These are phyloP conservation scores for Neotragus moschatus DNA, from an alignment of 2,113 vertebrate genomes.

Conservation along the genomic window DNA sequence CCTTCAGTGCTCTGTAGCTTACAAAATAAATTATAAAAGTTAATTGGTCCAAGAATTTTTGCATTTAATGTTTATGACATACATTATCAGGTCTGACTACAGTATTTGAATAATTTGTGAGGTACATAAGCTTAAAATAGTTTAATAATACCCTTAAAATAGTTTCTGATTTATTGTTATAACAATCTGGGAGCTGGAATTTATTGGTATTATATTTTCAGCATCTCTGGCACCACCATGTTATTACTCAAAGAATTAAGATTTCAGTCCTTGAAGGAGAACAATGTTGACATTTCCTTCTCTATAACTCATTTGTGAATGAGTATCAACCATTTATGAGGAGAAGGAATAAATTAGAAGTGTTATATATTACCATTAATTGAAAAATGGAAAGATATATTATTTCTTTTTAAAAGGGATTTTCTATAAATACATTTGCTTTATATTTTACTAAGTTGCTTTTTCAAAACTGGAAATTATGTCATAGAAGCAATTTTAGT, in stretches of 20 bases:
- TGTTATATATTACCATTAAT: accelerated
- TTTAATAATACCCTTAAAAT: background rate
- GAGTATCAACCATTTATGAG: background rate
- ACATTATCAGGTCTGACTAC: background rate
- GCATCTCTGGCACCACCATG: accelerated
- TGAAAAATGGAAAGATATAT: background rate
- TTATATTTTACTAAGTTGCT: background rate
- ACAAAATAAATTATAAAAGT: slow-evolving; percentile 54
- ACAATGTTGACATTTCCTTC: background rate
- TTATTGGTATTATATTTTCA: background rate
- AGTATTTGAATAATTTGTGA: slow-evolving; percentile 28
- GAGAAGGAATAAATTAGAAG: background rate
- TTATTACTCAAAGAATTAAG: background rate
- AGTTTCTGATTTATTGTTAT: slow-evolving; percentile 42
- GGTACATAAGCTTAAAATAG: background rate
- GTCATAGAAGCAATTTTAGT: background rate
- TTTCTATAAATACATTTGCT: background rate
- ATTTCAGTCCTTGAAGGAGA: background rate
- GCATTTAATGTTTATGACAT: background rate
- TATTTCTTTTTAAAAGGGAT: background rate
- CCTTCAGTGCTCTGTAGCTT: slow-evolving; percentile 44
- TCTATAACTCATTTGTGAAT: background rate
- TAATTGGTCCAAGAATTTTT: slow-evolving; percentile 24
- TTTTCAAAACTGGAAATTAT: background rate
- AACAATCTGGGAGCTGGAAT: background rate